These are phyloP conservation scores for Edolisoma coerulescens DNA, from an alignment of 2,113 vertebrate species.

Conservation along the genomic window DNA sequence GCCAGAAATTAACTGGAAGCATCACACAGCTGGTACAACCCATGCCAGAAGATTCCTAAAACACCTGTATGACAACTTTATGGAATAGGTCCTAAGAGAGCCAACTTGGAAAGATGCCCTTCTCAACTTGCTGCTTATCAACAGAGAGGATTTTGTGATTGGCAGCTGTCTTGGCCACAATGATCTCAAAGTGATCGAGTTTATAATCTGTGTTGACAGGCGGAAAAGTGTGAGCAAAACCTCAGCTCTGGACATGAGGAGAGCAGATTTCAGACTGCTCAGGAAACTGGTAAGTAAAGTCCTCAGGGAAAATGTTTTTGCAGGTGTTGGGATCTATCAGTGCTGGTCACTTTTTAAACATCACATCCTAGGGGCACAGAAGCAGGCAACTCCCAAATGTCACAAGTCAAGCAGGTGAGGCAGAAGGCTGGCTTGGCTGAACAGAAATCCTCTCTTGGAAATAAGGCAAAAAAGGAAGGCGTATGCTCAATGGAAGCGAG, in stretches of 20 bases:
- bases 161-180: not conserved
- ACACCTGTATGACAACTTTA: not conserved
- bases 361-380: not conserved
- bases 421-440: not conserved
- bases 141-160: not conserved
- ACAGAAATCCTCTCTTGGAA: not conserved
- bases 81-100: not conserved
- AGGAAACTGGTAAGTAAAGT: not conserved
- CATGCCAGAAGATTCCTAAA: not conserved
- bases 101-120: not conserved
- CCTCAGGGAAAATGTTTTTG: not conserved
- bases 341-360: not conserved
- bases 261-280: not conserved
- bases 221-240: not conserved
- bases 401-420: not conserved
- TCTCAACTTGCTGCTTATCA: not conserved
- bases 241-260: not conserved
- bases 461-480: not conserved
- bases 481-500: not conserved
- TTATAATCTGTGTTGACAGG: not conserved
- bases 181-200: accelerated
- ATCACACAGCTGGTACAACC: not conserved
- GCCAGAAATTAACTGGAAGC: not conserved
- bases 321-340: not conserved
- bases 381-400: not conserved